Conservation (phyloP, 2,797 vertebrate species). For the Syncerus caffer region DNA sequence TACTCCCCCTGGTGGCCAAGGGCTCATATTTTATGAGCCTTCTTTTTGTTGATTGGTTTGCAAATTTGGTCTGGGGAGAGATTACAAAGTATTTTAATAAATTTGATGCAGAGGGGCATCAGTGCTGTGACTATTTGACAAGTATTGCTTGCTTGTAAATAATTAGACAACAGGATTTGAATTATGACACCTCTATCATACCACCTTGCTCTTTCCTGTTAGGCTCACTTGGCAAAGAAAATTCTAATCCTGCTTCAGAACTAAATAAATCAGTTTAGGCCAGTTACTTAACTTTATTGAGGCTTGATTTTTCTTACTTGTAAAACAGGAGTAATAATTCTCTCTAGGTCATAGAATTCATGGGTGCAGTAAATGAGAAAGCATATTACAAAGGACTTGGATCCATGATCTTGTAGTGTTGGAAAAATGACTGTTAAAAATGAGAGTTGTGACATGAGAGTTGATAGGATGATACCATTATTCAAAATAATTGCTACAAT, state of each 20-base stretch:
- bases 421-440: constrained; percentile 4
- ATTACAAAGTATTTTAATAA: constrained; percentile 2
- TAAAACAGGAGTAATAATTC: neutral
- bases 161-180: neutral
- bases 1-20: neutral
- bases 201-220: neutral
- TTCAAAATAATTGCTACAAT: neutral
- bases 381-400: neutral
- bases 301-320: neutral
- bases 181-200: neutral
- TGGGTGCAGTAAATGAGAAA: neutral
- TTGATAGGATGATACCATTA: neutral
- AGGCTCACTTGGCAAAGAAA: neutral
- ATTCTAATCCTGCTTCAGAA: neutral
- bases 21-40: neutral
- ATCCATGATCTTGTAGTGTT: neutral
- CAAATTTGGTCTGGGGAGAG: neutral
- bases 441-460: neutral
- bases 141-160: neutral
- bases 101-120: neutral
- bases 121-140: neutral
- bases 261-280: neutral
- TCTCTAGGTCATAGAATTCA: neutral
- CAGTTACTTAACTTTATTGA: neutral
- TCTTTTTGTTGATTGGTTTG: neutral